phyloP scores from a whole-genome alignment of 2,888 invertebrate species.

The Mesorhabditis belari region DNA sequence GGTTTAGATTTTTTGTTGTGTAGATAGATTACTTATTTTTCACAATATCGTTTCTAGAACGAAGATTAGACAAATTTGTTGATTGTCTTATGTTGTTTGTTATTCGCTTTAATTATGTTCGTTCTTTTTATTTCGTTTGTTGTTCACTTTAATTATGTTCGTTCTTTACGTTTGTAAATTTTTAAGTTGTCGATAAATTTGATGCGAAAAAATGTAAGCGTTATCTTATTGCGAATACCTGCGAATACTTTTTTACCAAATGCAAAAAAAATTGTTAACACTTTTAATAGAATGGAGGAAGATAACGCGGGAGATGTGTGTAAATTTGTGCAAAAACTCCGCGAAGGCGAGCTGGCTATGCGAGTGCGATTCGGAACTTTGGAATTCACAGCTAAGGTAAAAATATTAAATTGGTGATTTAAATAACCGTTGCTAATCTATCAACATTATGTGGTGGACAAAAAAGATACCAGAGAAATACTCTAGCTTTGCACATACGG shows the following conservation, averaged over 20 bases:
- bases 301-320: conserved; percentile 50
- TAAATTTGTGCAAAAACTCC: conserved; percentile 24
- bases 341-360: not conserved
- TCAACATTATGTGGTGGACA: conserved; percentile 2
- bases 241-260: not conserved
- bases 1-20: too few species aligned
- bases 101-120: too few species aligned
- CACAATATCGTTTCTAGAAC: too few species aligned
- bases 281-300: conserved; percentile 41
- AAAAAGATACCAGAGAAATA: conserved; percentile 24
- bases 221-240: too few species aligned
- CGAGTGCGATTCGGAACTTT: conserved; percentile 13
- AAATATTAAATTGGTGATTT: not conserved
- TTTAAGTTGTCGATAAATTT: too few species aligned
- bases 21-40: too few species aligned
- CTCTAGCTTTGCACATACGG: conserved; percentile 22
- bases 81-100: too few species aligned
- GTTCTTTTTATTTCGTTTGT: too few species aligned
- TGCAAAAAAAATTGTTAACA: not conserved
- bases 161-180: too few species aligned
- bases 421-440: not conserved
- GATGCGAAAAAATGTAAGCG: too few species aligned
- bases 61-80: too few species aligned
- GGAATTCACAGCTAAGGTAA: conserved; percentile 20
- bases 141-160: too few species aligned